These are phyloP conservation scores for Ctenoplectra terminalis DNA, from an alignment of 1,140 invertebrate species.

Conservation along the genomic window DNA sequence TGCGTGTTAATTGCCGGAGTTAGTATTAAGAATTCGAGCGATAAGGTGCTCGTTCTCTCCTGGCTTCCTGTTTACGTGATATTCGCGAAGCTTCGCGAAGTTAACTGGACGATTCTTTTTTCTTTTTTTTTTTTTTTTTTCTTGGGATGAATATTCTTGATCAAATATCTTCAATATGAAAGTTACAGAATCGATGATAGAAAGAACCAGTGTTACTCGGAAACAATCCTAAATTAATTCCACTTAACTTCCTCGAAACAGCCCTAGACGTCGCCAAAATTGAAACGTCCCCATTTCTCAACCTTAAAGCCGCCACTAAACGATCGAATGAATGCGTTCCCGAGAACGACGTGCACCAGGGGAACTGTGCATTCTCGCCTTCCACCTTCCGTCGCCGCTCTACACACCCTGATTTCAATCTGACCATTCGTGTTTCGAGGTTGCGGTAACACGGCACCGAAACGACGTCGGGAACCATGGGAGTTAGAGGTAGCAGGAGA, in stretches of 20 bases:
- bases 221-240: neutral
- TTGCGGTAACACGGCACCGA: slow-evolving; percentile 63
- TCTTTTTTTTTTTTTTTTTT: neutral
- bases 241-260: neutral
- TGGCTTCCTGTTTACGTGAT: neutral
- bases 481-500: slow-evolving; percentile 27
- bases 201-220: no score
- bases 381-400: slow-evolving; percentile 21
- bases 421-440: slow-evolving; percentile 71
- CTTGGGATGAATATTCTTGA: neutral
- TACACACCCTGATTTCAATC: slow-evolving; percentile 67
- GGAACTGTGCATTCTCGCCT: slow-evolving; percentile 10
- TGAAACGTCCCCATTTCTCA: neutral
- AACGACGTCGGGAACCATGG: slow-evolving; percentile 16
- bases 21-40: slow-evolving; percentile 28
- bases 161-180: neutral
- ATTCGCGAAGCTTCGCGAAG: neutral
- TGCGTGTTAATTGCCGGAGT: slow-evolving; percentile 32
- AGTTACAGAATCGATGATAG: no score
- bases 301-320: neutral
- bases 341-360: neutral
- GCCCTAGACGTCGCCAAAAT: neutral
- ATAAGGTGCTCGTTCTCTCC: neutral
- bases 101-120: neutral
- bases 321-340: slow-evolving; percentile 8